Base-by-base conservation (phyloP, 2,113 vertebrate species). In the Pleuronectes platessa region DNA sequence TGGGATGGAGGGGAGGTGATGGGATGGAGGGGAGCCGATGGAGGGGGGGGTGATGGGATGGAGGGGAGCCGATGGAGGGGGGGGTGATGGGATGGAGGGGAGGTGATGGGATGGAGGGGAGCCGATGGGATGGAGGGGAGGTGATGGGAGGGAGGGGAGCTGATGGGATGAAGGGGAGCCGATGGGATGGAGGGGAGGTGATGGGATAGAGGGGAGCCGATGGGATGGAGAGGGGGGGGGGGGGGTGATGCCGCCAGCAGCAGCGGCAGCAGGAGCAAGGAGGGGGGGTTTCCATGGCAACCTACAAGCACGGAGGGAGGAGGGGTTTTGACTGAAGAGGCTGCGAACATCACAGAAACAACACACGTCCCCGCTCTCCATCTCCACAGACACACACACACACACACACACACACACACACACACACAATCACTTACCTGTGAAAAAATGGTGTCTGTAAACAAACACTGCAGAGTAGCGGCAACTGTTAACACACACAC, bases 241-340 rank as follows among this genome's bases (percentile, higher is more conserved):
- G 45, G 45, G 4, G 15, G 45, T 47, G 12, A 17, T 47, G 45
- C 45, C 14, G 45, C 26, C 81, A 49, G 74, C 42, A 40, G 58
- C 59, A 64, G 53, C 42, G 13, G 67, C 68, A 59, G 67, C 23
- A 23, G 62, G 68, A 61, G 21, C 49, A 58, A 24, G 6, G 55
- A 82, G 81, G 85, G 85, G 75, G 14, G 61, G 86, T 94, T 85
- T 86, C 93, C 86, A 87, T 86, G 83, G 87, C 70, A 90, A 93
- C 92, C 82, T 8, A 75, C 79, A 81, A 87, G 81, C 81, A 76
- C 27, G 13, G 23, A 78, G 69, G 20, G 62, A 86, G 71, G 67
- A 82, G 61, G 68, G 72, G 83, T 82, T 56, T 60, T 75, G 68
- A 68, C 67, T 71, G 74, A 85, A 82, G 64, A 70, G 82, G 55